Evolutionary conservation across 2,888 invertebrate species (phyloP), one percentile per base, ranked within the genome.

Genomic region (Cerastis rubricosa): DNA sequence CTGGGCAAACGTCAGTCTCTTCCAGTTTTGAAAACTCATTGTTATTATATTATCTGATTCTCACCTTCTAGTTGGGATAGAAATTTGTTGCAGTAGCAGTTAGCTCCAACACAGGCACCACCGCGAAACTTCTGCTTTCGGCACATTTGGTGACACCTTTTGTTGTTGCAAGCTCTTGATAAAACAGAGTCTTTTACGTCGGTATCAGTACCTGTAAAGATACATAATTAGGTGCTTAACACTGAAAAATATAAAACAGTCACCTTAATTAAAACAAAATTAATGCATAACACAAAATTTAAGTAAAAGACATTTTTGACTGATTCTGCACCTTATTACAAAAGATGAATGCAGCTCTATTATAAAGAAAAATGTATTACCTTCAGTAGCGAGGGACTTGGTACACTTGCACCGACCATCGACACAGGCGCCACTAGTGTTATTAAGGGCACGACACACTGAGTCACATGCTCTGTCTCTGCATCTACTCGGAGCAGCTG

Each of bases 381-480:
- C 74, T 59, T 74, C 19, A 35, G 74, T 17, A 25, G 19, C 35
- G 17, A 47, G 0, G 14, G n/a, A 29, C 29, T 64, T 76, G 35
- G 61, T 71, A 61, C 83, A 83, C 64, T 83, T 78, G 84, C 83
- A 83, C 22, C 68, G 74, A n/a, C 71, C 84, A 17, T 79, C 54
- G 19, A 73, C 51, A 9, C 82, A 80, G 14, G 25, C 67, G 47
- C 82, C 82, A 45, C 76, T 51, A 0, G 65, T 40, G n/a, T 61
- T 71, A 0, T 68, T 59, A 0, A 71, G 59, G 11, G 40, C 54
- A 4, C 68, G 79, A 59, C 76, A 80, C 1, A 40, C 29, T 25
- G 57, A 40, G 35, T 76, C 45, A 22, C 81, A 81, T 7, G 14
- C 49, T 43, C 22, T 76, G 14, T 25, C 25, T 35, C 49, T 71